Percentiles rank a stretch among this genome's conserved stretches.
Conservation (phyloP, 2,888 invertebrate species). For the Eristalis intricaria region DNA sequence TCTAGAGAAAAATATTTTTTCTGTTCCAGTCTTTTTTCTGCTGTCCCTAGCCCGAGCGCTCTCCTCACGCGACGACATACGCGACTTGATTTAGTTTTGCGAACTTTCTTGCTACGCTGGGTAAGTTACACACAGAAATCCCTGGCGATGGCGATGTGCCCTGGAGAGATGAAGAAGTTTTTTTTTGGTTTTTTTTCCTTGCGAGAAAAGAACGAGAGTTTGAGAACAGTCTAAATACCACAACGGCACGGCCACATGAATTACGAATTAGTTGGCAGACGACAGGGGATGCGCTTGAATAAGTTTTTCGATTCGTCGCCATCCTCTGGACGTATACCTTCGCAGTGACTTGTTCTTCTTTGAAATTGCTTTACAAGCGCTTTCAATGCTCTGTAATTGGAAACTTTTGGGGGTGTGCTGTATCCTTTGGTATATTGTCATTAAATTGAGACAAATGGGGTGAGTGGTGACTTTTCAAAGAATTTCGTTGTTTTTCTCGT, state of each 20-base stretch:
- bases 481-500: too few relatives aligned
- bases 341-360: neutral
- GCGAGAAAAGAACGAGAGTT: neutral
- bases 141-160: conserved; percentile 43
- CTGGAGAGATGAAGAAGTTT: conserved; percentile 33
- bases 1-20: conserved; percentile 30
- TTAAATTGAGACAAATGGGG: neutral
- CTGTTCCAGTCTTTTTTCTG: neutral
- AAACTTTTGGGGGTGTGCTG: conserved; percentile 27
- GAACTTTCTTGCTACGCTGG: conserved; percentile 44
- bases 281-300: conserved; percentile 56
- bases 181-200: neutral
- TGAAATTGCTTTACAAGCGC: conserved; percentile 19
- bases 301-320: conserved; percentile 45
- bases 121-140: conserved; percentile 49
- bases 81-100: conserved; percentile 62
- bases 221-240: conserved; percentile 6
- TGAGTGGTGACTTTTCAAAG: neutral
- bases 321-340: conserved; percentile 20
- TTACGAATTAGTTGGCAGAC: conserved; percentile 59
- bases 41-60: neutral
- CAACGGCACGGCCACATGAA: conserved; percentile 45
- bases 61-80: neutral
- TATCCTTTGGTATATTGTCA: neutral
- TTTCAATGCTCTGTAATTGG: conserved; percentile 58